Evolutionary conservation across 2,797 vertebrate species (phyloP).

Genomic region (Rhinatrema bivittatum): DNA sequence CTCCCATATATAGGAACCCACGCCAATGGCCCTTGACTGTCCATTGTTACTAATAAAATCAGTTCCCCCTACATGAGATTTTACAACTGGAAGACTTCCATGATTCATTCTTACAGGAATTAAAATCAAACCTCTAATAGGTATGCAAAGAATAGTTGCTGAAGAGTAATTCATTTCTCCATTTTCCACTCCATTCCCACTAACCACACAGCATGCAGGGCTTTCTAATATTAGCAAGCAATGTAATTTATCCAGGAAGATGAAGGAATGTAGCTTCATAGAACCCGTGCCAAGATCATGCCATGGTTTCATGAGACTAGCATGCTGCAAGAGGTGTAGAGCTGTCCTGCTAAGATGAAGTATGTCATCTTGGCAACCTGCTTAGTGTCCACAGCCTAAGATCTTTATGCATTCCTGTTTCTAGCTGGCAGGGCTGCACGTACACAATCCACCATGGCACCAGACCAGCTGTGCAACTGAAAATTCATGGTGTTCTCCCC

Average conservation of each 20-base stretch:
- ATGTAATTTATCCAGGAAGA: no score
- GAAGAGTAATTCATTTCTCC: no score
- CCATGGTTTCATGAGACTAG: constrained; percentile 2
- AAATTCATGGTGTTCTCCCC: constrained; percentile 1
- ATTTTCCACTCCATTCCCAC: no score
- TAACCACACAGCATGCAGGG: no score
- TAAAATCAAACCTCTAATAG: no score
- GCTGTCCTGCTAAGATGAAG: constrained; percentile 24
- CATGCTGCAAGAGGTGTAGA: constrained; percentile 10
- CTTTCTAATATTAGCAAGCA: no score
- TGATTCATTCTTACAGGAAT: no score
- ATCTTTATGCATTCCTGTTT: constrained; percentile 12
- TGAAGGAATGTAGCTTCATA: neutral
- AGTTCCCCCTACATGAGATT: no score
- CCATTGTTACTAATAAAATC: no score
- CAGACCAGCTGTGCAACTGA: constrained; percentile 9
- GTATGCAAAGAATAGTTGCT: no score
- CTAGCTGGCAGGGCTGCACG: constrained; percentile 2
- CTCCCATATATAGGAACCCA: neutral
- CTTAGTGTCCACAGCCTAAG: constrained; percentile 8
- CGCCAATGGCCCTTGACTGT: no score
- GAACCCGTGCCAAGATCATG: neutral
- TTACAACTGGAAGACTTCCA: no score
- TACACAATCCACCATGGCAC: neutral
- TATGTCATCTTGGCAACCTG: constrained; percentile 21